A percentile compares a stretch with the other conserved stretches of the same genome.
phyloP scores from a whole-genome alignment of 2,797 vertebrate genomes.

The Hemitrygon akajei region DNA sequence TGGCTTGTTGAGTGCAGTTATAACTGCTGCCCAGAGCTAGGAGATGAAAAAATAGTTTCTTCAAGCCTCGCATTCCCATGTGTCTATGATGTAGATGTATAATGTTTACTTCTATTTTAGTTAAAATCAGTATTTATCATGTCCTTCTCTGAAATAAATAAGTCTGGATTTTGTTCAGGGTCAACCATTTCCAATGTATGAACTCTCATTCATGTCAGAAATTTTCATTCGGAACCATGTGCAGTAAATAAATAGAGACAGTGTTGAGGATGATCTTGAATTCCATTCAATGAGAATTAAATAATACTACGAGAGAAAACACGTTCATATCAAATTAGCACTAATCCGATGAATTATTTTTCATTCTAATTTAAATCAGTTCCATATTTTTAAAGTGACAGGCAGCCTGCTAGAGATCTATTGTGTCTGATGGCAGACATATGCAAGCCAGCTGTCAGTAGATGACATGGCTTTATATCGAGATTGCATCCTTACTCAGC shows the following conservation, averaged over 20 bases:
- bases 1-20: neutral
- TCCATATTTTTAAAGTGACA: neutral
- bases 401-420: neutral
- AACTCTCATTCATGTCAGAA: neutral
- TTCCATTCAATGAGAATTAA: slow-evolving; percentile 26
- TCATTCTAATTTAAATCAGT: slow-evolving; percentile 21
- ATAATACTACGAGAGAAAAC: neutral
- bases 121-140: neutral
- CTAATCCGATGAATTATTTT: slow-evolving; percentile 4
- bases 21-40: neutral
- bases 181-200: neutral
- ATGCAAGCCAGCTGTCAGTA: neutral
- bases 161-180: neutral
- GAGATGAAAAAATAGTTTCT: neutral
- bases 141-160: neutral
- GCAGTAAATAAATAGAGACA: neutral
- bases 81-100: neutral
- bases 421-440: neutral
- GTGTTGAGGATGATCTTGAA: neutral
- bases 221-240: neutral
- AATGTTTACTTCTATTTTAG: neutral
- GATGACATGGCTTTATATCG: neutral
- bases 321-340: neutral
- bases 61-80: neutral
- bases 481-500: neutral